phyloP scores from a whole-genome alignment of 2,797 vertebrate genomes.

The Eulemur mongoz region DNA sequence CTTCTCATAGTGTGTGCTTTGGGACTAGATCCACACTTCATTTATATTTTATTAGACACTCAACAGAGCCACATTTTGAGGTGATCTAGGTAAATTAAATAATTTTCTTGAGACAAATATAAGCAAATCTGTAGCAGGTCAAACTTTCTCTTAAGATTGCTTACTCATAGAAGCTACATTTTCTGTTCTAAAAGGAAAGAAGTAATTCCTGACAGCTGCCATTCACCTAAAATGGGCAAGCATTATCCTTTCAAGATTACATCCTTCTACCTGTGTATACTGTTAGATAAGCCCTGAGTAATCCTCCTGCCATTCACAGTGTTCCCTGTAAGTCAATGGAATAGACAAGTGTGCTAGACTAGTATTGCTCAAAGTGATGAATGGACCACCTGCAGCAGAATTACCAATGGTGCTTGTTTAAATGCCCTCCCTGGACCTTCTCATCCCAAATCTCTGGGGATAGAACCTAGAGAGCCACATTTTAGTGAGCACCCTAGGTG shows the following conservation, averaged over 20 bases:
- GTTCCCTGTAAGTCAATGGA: not conserved
- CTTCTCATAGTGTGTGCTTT: not conserved
- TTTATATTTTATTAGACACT: not conserved
- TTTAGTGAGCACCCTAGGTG: not conserved
- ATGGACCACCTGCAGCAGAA: not conserved
- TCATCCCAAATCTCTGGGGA: not conserved
- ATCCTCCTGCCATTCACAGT: not conserved
- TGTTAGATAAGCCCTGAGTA: not conserved
- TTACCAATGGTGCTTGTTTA: not conserved
- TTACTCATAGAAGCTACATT: not conserved
- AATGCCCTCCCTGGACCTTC: not conserved
- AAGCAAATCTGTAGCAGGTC: not conserved
- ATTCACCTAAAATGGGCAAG: not conserved
- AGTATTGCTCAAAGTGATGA: not conserved
- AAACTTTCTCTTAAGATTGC: not conserved
- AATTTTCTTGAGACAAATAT: not conserved
- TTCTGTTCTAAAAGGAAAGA: conserved; percentile 35
- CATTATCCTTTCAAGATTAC: not conserved
- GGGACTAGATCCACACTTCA: not conserved
- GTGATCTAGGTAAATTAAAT: not conserved
- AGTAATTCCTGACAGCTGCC: not conserved
- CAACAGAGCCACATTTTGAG: not conserved
- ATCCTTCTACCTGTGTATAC: not conserved
- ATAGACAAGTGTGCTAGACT: not conserved
- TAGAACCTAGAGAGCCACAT: not conserved